phyloP scores from a whole-genome alignment of 2,797 vertebrate genomes.

The Salmo trutta region DNA sequence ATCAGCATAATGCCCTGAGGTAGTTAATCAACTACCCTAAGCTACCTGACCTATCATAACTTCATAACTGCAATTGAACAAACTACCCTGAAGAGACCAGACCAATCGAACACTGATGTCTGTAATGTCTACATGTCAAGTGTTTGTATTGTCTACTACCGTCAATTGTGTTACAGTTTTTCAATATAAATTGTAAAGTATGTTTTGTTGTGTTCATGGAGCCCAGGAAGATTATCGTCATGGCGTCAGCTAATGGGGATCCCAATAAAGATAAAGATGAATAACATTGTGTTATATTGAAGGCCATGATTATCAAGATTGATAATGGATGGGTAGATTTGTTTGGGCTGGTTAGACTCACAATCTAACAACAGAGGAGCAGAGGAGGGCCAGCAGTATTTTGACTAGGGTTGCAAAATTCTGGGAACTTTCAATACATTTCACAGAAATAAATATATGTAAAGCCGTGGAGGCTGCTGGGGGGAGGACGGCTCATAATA shows the following conservation, averaged over 20 bases:
- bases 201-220: background rate
- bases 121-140: background rate
- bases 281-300: background rate
- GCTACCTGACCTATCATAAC: background rate
- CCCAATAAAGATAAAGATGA: background rate
- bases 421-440: too few relatives aligned
- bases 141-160: background rate
- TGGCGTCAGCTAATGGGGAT: background rate
- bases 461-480: too few relatives aligned
- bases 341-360: background rate
- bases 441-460: too few relatives aligned
- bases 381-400: background rate
- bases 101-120: background rate
- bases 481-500: too few relatives aligned
- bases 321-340: background rate
- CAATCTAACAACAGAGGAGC: background rate
- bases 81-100: background rate
- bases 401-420: background rate
- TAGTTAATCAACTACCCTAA: conserved; percentile 9
- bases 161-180: background rate
- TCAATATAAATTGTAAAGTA: background rate
- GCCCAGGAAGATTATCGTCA: background rate
- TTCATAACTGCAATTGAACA: background rate
- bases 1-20: conserved; percentile 14
- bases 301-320: too few relatives aligned